phyloP scores from a whole-genome alignment of 2,113 vertebrate genomes.

The Bettongia penicillata region DNA sequence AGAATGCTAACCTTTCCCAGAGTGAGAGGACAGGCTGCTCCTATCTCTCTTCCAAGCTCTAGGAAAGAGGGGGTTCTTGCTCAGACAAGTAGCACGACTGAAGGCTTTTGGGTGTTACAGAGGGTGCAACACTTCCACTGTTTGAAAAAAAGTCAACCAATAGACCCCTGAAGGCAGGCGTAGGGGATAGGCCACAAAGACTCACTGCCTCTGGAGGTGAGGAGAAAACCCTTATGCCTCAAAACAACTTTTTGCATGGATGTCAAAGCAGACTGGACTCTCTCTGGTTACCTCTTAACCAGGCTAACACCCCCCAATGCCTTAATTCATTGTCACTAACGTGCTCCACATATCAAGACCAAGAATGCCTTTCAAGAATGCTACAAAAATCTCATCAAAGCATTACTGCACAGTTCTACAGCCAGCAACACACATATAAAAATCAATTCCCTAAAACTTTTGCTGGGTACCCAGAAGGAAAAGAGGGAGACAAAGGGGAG shows the following conservation, averaged over 20 bases:
- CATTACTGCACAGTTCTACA: constrained; percentile 67
- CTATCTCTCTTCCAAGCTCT: neutral
- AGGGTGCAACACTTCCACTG: neutral
- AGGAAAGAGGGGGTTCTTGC: neutral
- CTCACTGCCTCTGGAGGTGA: neutral
- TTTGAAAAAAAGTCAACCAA: neutral
- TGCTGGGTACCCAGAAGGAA: constrained; percentile 45
- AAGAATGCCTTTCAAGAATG: constrained; percentile 78
- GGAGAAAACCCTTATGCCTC: too few species aligned
- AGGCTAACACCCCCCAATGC: constrained; percentile 61
- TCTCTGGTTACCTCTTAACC: constrained; percentile 7
- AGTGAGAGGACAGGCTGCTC: neutral
- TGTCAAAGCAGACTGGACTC: neutral
- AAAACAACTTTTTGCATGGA: neutral
- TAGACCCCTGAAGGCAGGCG: too few species aligned
- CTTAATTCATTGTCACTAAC: constrained; percentile 60
- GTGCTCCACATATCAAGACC: constrained; percentile 74
- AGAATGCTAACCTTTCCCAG: neutral
- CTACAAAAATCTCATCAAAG: constrained; percentile 78
- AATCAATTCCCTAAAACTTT: constrained; percentile 77
- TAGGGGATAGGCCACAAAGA: neutral
- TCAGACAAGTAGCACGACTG: neutral
- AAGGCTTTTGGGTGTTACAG: neutral
- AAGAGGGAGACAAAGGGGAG: neutral
- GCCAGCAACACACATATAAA: constrained; percentile 53